Conservation (phyloP, 1,140 invertebrate species). For the Ceratina calcarata region DNA sequence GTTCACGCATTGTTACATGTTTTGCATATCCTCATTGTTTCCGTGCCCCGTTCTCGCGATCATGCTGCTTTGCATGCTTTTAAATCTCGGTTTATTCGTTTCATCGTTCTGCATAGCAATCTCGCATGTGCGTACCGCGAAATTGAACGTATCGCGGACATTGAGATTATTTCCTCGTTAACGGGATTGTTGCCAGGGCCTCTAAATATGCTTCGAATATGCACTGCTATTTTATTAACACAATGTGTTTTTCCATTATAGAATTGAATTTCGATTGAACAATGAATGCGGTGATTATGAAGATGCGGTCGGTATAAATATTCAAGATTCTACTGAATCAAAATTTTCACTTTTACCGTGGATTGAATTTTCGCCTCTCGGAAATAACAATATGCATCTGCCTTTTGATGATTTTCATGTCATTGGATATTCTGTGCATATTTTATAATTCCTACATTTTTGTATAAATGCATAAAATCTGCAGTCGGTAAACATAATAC, state of each 20-base stretch:
- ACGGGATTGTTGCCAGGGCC: too few species aligned
- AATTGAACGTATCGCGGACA: neutral
- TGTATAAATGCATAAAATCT: too few species aligned
- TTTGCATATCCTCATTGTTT: neutral
- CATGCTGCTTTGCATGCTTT: neutral
- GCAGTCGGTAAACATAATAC: neutral
- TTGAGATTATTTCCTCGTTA: slow-evolving; percentile 1
- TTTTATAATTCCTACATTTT: too few species aligned
- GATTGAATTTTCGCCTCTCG: too few species aligned
- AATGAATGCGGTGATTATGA: too few species aligned
- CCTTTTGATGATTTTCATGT: too few species aligned
- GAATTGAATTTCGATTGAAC: neutral
- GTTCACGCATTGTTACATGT: neutral
- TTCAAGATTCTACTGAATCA: too few species aligned
- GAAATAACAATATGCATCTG: too few species aligned
- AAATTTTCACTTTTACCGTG: too few species aligned
- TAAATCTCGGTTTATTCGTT: slow-evolving; percentile 2
- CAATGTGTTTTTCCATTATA: neutral
- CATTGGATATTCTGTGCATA: too few species aligned
- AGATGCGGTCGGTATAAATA: too few species aligned
- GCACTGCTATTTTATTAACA: neutral
- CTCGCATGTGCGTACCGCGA: neutral
- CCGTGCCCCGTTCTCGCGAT: neutral
- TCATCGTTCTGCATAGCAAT: neutral
- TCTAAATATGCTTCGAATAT: neutral